A percentile compares a stretch with the other conserved stretches of the same genome.
These are phyloP conservation scores for Limonius californicus DNA, from an alignment of 1,140 invertebrate species.

Conservation along the genomic window DNA sequence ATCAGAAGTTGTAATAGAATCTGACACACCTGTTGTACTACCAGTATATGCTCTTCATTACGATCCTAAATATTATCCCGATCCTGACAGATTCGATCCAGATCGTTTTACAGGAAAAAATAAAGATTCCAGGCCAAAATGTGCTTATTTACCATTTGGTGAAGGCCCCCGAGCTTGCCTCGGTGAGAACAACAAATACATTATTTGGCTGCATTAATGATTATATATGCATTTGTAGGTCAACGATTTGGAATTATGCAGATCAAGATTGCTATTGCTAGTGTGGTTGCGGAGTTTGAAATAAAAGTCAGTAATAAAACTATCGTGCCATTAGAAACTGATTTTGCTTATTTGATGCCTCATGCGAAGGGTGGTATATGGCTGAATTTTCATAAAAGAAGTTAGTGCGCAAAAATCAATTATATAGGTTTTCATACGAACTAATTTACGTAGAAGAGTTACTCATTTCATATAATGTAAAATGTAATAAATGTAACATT, in stretches of 20 bases:
- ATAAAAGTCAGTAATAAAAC: background rate
- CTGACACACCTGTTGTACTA: too few species aligned
- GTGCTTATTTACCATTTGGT: slow-evolving; percentile 9
- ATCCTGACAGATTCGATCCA: slow-evolving; percentile 9
- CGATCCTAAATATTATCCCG: slow-evolving; percentile 11
- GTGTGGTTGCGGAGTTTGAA: background rate
- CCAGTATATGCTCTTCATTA: slow-evolving; percentile 9
- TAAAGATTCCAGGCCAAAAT: background rate
- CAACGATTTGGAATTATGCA: background rate
- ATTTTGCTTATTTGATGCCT: background rate
- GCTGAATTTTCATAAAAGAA: slow-evolving; percentile 14
- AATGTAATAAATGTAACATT: too few species aligned
- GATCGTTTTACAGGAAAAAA: background rate
- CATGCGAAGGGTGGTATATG: slow-evolving; percentile 11
- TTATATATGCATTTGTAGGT: slow-evolving; percentile 2
- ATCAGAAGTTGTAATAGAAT: slow-evolving; percentile 37
- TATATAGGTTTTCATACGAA: too few species aligned
- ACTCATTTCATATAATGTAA: too few species aligned
- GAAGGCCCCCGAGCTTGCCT: slow-evolving; percentile 11
- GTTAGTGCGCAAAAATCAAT: too few species aligned
- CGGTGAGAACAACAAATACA: too few species aligned
- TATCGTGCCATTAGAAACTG: background rate
- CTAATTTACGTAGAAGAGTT: too few species aligned
- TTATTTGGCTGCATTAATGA: too few species aligned
- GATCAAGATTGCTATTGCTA: slow-evolving; percentile 8